These are phyloP conservation scores for Riparia riparia DNA, from an alignment of 2,113 vertebrate species.

Conservation along the genomic window DNA sequence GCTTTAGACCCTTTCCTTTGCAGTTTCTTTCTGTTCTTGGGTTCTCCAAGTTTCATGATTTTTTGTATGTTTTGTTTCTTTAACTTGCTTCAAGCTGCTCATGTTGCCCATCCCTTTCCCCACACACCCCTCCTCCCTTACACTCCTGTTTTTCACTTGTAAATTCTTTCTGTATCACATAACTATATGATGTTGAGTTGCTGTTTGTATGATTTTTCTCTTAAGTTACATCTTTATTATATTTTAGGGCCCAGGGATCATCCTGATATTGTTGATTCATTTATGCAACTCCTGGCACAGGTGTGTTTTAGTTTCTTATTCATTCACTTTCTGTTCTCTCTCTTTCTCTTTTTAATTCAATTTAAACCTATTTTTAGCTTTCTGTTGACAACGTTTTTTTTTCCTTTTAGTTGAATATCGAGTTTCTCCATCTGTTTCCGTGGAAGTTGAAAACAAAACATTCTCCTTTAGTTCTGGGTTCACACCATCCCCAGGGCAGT, in stretches of 20 bases:
- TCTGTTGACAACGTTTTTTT: constrained; percentile 86
- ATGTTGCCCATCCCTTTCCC: constrained; percentile 81
- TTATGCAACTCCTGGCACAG: constrained; percentile 99
- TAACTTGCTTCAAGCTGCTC: constrained; percentile 97
- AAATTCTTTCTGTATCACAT: constrained; percentile 94
- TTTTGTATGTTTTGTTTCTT: constrained; percentile 89
- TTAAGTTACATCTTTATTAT: constrained; percentile 99
- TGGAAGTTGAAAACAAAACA: constrained; percentile 87
- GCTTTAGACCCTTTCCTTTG: constrained; percentile 81
- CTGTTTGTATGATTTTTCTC: constrained; percentile 99
- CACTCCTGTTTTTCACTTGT: constrained; percentile 87
- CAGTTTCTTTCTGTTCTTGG: constrained; percentile 94
- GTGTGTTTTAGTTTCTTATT: constrained; percentile 99
- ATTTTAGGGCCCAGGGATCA: constrained; percentile 99
- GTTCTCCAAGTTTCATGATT: constrained; percentile 95
- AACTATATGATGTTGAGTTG: constrained; percentile 99
- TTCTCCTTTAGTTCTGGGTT: constrained; percentile 77
- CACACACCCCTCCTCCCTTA: constrained; percentile 80
- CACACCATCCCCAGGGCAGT: constrained; percentile 51
- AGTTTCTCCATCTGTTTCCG: constrained; percentile 89
- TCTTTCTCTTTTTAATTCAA: constrained; percentile 88
- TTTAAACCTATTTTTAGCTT: constrained; percentile 90
- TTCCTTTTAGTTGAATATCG: constrained; percentile 88
- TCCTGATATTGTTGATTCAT: constrained; percentile 99
- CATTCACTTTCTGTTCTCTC: constrained; percentile 99